A percentile compares a stretch with the other conserved stretches of the same genome.
phyloP scores from a whole-genome alignment of 2,113 vertebrate species.

The Microcebus ravelobensis region DNA sequence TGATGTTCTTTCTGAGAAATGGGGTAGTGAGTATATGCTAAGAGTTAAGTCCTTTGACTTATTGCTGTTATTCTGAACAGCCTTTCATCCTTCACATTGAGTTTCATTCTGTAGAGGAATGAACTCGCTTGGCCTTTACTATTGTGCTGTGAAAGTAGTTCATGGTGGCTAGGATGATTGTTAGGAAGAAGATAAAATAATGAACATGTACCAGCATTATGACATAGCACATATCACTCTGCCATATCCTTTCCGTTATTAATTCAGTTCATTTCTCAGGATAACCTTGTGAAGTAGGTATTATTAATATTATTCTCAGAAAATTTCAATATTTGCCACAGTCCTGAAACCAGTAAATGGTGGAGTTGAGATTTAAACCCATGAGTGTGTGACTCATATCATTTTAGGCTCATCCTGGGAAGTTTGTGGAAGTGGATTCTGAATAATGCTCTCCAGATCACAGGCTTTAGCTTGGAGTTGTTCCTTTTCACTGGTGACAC shows the following conservation, averaged over 20 bases:
- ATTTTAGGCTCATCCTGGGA: background rate
- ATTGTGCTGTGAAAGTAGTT: background rate
- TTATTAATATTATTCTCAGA: background rate
- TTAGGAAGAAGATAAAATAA: background rate
- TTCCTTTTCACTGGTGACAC: background rate
- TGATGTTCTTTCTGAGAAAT: background rate
- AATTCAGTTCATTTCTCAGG: background rate
- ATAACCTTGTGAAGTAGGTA: background rate
- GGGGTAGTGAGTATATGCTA: background rate
- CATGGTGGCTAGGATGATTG: background rate
- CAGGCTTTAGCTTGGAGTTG: background rate
- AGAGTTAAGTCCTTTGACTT: background rate
- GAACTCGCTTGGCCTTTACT: background rate
- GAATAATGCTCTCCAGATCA: background rate
- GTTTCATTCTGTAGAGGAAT: conserved; percentile 16
- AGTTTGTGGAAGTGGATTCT: background rate
- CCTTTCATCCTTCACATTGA: background rate
- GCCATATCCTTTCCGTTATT: background rate
- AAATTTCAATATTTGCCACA: background rate
- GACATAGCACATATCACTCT: background rate
- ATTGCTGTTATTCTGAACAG: background rate
- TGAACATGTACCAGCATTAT: background rate
- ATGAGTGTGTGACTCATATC: background rate
- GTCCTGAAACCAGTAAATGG: background rate
- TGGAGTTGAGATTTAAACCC: background rate